A percentile compares a stretch with the other conserved stretches of the same genome.
Conservation (phyloP, 2,797 vertebrate species). For the Parauchenoglanis punctatus region DNA sequence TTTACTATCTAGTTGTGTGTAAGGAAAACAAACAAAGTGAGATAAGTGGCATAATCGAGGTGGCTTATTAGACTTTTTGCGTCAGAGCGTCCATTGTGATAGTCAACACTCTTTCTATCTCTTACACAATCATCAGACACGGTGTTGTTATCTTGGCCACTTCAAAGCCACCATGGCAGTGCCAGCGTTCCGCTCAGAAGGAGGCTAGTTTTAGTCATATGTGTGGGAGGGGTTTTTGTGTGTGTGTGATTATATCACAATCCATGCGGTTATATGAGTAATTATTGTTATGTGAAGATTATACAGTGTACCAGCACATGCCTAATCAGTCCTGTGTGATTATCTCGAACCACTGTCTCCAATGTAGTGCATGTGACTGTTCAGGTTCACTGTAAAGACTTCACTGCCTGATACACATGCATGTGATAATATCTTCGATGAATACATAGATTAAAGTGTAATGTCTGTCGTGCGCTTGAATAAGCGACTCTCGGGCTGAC, state of each 20-base stretch:
- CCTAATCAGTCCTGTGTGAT: not conserved
- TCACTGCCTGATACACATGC: not conserved
- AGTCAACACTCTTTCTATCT: not conserved
- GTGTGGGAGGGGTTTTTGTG: not conserved
- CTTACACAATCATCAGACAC: not conserved
- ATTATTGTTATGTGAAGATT: not conserved
- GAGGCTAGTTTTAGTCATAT: not conserved
- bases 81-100: not conserved
- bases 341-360: not conserved
- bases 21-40: not conserved
- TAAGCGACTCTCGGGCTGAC: not conserved
- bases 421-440: not conserved
- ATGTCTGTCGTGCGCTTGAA: not conserved
- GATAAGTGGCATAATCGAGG: no score
- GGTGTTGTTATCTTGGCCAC: not conserved
- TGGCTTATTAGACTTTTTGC: not conserved
- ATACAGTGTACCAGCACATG: not conserved
- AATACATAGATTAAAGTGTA: not conserved
- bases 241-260: not conserved
- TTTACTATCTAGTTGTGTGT: not conserved
- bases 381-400: not conserved
- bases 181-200: not conserved
- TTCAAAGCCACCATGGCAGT: not conserved
- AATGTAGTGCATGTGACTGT: not conserved
- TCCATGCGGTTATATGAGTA: not conserved